Evolutionary conservation across 1,140 invertebrate genomes (phyloP).

Genomic region (Dolichoris vasculosae): DNA sequence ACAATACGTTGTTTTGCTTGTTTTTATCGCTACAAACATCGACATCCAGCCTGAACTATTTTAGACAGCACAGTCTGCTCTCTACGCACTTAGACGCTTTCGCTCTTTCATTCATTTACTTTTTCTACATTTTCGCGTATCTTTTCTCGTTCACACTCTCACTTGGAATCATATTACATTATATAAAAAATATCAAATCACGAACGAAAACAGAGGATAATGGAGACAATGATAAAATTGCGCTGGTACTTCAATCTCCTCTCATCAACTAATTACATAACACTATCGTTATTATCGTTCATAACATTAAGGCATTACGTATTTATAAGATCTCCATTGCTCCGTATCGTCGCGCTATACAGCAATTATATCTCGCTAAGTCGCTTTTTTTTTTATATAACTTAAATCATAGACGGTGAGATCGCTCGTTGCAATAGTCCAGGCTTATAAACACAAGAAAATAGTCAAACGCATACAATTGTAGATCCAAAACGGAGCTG

Average conservation of each 20-base stretch:
- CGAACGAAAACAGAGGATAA: slow-evolving; percentile 67
- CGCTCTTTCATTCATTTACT: slow-evolving; percentile 22
- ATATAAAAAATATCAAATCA: slow-evolving; percentile 72
- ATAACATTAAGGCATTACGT: slow-evolving; percentile 74
- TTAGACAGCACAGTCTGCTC: slow-evolving; percentile 70
- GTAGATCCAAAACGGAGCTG: slow-evolving; percentile 19
- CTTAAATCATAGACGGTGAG: slow-evolving; percentile 73
- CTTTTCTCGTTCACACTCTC: slow-evolving; percentile 44
- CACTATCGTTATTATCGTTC: slow-evolving; percentile 72
- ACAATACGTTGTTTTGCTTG: slow-evolving; percentile 69
- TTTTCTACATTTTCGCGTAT: slow-evolving; percentile 22
- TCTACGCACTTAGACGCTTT: slow-evolving; percentile 56
- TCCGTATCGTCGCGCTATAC: slow-evolving; percentile 53
- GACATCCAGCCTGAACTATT: slow-evolving; percentile 74
- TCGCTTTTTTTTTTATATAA: slow-evolving; percentile 59
- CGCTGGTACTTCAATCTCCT: slow-evolving; percentile 45
- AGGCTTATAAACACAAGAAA: slow-evolving; percentile 60
- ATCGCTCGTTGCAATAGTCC: slow-evolving; percentile 73
- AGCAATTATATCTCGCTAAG: slow-evolving; percentile 50
- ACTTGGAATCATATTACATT: slow-evolving; percentile 63
- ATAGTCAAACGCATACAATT: slow-evolving; percentile 51
- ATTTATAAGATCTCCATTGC: slow-evolving; percentile 68
- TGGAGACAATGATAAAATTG: slow-evolving; percentile 54
- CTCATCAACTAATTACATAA: slow-evolving; percentile 66
- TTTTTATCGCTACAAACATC: slow-evolving; percentile 72